Evolutionary conservation across 2,797 vertebrate genomes (phyloP).

Genomic region (Sebastes taczanowskii): DNA sequence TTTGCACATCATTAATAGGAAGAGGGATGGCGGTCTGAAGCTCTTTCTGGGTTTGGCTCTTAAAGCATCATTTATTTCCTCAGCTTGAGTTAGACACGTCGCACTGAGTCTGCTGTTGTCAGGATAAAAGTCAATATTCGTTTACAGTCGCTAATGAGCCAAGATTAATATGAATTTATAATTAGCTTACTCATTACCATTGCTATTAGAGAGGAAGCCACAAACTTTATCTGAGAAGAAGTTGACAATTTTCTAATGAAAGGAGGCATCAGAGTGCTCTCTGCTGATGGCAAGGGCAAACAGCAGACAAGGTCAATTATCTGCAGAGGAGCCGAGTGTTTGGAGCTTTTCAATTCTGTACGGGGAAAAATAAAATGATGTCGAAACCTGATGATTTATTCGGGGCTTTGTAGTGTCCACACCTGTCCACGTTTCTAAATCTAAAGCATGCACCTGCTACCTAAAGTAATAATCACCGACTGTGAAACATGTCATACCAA

Average conservation of each 20-base stretch:
- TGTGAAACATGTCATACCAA: conserved; percentile 29
- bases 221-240: conserved; percentile 67
- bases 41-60: conserved; percentile 21
- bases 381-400: conserved; percentile 1
- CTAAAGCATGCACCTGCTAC: conserved; percentile 55
- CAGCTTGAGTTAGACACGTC: conserved; percentile 37
- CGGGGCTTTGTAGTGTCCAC: conserved; percentile 21
- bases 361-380: conserved; percentile 22
- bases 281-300: conserved; percentile 72
- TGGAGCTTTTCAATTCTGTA: conserved; percentile 32
- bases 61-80: conserved; percentile 57
- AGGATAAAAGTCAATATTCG: conserved; percentile 75
- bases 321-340: conserved; percentile 42
- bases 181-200: conserved; percentile 73
- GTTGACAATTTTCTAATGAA: conserved; percentile 74
- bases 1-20: conserved; percentile 13
- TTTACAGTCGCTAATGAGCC: conserved; percentile 73
- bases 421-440: conserved; percentile 21
- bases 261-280: conserved; percentile 68
- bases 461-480: not conserved
- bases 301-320: conserved; percentile 71
- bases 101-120: conserved; percentile 38
- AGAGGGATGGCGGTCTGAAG: not conserved
- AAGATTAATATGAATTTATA: conserved; percentile 73
- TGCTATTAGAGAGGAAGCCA: conserved; percentile 57